Base-by-base conservation (phyloP, 92 coral and sea anemone species). In the Epizoanthus rinbou region DNA sequence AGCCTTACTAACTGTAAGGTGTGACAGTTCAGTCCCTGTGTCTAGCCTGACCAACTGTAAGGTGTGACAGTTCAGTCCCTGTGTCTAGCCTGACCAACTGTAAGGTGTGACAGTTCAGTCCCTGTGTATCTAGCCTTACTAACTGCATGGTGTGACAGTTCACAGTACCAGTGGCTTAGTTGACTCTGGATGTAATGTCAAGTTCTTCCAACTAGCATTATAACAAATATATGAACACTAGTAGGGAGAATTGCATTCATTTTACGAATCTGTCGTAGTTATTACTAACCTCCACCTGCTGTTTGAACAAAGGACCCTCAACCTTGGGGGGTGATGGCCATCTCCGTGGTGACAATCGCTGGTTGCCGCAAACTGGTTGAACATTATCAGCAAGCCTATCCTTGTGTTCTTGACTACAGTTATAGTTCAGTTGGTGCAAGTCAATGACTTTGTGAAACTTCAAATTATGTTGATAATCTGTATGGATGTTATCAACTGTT, bases 301-400 rank as follows among this genome's bases (percentile, higher is more conserved):
- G 82, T 69, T 91, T 93, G 65, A 93, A 93, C 69, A 83, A 75
- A 39, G 64, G 70, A 6, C 98, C 94, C 64, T 85, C 66, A 3
- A 93, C 83, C 8, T 60, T 85, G 9, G 59, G 82, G 18, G 82
- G 82, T 4, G 33, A 4, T 13, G 88, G 85, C 47, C 71, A 75
- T 52, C 54, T 59, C 68, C 43, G 6, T 4, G 83, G 62, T 1
- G 86, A 43, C 39, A 75, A 21, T 13, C 13, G 69, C n/a, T 65
- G 24, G 39, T 45, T 73, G 79, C 35, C 11, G 13, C 24, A 21
- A 64, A 28, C 25, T 64, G 35, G 24, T 64, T 64, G 24, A 50
- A 43, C 11, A 1, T 43, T 43, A 43, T 6, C 5, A 43, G 71
- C 16, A 28, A 65, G 6, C 3, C 15, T 0, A 8, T 3, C 28